A percentile compares a stretch with the other conserved stretches of the same genome.
phyloP scores from a whole-genome alignment of 2,888 invertebrate genomes.

The Synergus umbraculus region DNA sequence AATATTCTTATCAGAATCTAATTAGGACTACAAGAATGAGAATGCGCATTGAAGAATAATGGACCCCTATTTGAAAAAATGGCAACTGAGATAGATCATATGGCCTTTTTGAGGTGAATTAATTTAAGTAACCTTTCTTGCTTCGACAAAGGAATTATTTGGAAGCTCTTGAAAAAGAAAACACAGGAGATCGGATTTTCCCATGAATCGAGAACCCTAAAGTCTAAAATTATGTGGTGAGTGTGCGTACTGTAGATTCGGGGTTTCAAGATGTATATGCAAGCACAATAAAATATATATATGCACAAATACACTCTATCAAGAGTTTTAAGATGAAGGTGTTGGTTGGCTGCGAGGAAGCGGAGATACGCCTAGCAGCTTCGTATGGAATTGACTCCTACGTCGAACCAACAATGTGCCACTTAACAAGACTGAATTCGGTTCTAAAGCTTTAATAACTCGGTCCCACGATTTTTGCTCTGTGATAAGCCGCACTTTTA shows the following conservation, averaged over 20 bases:
- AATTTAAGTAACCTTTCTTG: not conserved
- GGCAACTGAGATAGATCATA: not conserved
- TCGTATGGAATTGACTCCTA: constrained; percentile 64
- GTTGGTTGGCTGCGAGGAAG: constrained; percentile 62
- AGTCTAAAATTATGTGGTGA: constrained; percentile 20
- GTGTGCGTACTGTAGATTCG: not conserved
- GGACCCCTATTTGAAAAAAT: not conserved
- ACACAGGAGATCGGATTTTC: not conserved
- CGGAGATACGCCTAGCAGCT: constrained; percentile 72
- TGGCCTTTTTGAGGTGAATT: not conserved
- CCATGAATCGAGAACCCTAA: constrained; percentile 16
- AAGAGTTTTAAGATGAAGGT: constrained; percentile 46
- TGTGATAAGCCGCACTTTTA: not conserved
- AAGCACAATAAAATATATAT: not conserved
- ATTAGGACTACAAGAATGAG: not conserved
- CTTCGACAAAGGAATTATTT: constrained; percentile 2
- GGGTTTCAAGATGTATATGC: not conserved
- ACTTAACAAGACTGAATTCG: constrained; percentile 31
- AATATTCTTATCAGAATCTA: constrained; percentile 1
- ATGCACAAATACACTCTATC: not conserved
- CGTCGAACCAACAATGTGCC: constrained; percentile 58
- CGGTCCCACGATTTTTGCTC: constrained; percentile 13
- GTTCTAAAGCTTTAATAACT: constrained; percentile 1
- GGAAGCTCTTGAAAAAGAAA: not conserved
- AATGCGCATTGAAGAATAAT: not conserved